These are phyloP conservation scores for Nebria ingens DNA, from an alignment of 1,140 invertebrate genomes.

Conservation along the genomic window DNA sequence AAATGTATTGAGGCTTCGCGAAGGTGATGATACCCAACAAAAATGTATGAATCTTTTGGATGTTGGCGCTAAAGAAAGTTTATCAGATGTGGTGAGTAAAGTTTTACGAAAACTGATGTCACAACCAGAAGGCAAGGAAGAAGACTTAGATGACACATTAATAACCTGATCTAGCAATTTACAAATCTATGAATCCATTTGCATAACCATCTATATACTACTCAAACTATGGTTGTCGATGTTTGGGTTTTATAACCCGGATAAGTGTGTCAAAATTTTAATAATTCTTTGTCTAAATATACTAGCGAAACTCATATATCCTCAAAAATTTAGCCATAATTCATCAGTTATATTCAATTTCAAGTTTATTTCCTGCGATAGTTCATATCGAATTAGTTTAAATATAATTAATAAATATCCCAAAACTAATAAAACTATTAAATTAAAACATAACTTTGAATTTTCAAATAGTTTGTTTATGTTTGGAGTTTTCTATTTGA, in stretches of 20 bases:
- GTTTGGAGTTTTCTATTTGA: too few relatives aligned
- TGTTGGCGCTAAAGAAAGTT: conserved; percentile 73
- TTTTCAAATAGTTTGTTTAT: too few relatives aligned
- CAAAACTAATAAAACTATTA: too few relatives aligned
- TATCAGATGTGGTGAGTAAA: conserved; percentile 81
- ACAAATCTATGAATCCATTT: not conserved
- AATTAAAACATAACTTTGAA: too few relatives aligned
- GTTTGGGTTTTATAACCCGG: not conserved
- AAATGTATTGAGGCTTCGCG: conserved; percentile 66
- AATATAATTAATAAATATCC: too few relatives aligned
- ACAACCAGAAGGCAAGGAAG: conserved; percentile 71
- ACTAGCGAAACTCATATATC: too few relatives aligned
- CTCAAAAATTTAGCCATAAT: too few relatives aligned
- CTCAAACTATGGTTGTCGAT: not conserved
- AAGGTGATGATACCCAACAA: conserved; percentile 66
- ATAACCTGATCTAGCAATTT: conserved; percentile 48
- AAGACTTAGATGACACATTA: conserved; percentile 85
- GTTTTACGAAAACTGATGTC: conserved; percentile 61
- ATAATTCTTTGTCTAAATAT: too few relatives aligned
- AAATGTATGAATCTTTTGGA: conserved; percentile 68
- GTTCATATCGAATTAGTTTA: too few relatives aligned
- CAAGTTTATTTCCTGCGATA: too few relatives aligned
- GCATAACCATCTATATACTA: not conserved
- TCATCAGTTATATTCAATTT: too few relatives aligned
- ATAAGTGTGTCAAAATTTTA: not conserved